Base-by-base conservation (phyloP, 2,888 invertebrate genomes). In the Myopa testacea region DNA sequence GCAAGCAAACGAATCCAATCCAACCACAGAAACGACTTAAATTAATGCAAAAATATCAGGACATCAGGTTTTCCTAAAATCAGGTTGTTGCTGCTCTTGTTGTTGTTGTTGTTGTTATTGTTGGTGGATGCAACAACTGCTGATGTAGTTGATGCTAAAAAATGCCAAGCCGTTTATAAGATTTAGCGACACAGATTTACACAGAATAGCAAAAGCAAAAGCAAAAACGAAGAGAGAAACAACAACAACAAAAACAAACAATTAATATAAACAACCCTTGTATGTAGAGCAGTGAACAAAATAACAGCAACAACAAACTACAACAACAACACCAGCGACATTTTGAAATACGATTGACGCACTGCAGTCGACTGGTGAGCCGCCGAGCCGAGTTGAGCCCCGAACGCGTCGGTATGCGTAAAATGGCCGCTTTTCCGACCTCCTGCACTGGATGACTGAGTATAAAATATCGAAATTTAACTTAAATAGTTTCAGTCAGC, bases 341-440 rank as follows among this genome's bases (percentile, higher is more conserved):
- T 34, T 50, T 70, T 70, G 70, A 70, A 19, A 34, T 37, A 55
- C n/a, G 52, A 14, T 55, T 34, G 70, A 50, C 70, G 55, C 70
- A 55, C 14, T 55, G 52, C 70, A 34, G 65, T 52, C 69, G n/a
- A n/a, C n/a, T 45, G 38, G 19, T 8, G 45, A 45, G 45, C 4
- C 40, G 8, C 5, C 40, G 40, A 4, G 8, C 4, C 40, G 40
- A 4, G 40, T 6, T 6, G 40, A 40, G 45, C 45, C 6, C 7
- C 45, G 45, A 45, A 10, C 45, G 45, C 45, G 45, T 45, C 45
- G 45, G 45, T 45, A 45, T 45, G 45, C 4, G 10, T 45, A 8
- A 3, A 45, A 45, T 8, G 45, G 45, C 45, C 45, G 45, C 45
- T 2, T n/a, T 5, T 55, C 55, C 55, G n/a, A 55, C 55, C 14